These are phyloP conservation scores for Lagenorhynchus albirostris DNA, from an alignment of 2,113 vertebrate species.

Conservation along the genomic window DNA sequence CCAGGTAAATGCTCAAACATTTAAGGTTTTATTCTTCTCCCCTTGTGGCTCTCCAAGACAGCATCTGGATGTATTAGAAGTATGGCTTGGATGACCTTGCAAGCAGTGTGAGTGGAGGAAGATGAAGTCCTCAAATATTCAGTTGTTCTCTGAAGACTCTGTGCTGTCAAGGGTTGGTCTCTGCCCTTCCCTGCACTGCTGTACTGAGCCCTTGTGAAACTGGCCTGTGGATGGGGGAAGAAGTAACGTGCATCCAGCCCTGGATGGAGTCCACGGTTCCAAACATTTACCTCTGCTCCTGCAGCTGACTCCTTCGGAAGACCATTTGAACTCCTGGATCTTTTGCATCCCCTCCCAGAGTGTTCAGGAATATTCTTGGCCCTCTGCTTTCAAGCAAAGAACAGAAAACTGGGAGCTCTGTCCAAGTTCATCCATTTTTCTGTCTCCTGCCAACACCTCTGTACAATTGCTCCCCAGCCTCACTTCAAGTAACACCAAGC, in stretches of 20 bases:
- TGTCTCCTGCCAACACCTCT: not conserved
- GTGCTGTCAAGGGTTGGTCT: not conserved
- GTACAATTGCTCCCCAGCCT: not conserved
- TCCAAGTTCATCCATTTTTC: not conserved
- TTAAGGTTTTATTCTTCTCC: not conserved
- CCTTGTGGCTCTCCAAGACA: not conserved
- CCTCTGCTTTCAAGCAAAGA: not conserved
- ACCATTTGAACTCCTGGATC: not conserved
- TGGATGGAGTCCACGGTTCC: too few relatives aligned
- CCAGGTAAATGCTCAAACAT: not conserved
- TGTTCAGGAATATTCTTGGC: not conserved
- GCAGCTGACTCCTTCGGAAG: not conserved
- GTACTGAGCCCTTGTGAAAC: not conserved
- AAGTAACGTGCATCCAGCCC: too few relatives aligned
- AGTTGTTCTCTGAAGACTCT: not conserved
- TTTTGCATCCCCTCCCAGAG: not conserved
- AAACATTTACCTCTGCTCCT: not conserved
- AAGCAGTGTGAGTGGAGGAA: not conserved
- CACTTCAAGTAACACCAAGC: not conserved
- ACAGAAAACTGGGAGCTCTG: not conserved
- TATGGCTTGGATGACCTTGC: not conserved
- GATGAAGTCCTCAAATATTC: not conserved
- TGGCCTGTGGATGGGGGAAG: not conserved
- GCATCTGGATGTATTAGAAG: accelerated
- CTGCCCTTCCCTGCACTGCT: not conserved